These are phyloP conservation scores for Cepaea nemoralis DNA, from an alignment of 1,140 invertebrate genomes.

Conservation along the genomic window DNA sequence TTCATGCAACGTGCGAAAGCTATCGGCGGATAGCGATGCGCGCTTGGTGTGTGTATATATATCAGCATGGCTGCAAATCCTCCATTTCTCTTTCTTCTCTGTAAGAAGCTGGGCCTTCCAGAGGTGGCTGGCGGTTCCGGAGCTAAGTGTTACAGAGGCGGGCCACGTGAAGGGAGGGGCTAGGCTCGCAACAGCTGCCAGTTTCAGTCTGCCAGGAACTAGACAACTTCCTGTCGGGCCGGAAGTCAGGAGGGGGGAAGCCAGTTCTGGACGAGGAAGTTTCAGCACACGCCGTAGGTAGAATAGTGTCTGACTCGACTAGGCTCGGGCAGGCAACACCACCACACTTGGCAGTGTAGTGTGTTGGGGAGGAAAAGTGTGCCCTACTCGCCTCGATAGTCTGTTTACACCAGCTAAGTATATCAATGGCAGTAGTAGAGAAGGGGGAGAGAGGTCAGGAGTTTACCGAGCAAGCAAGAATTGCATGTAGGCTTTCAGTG, in stretches of 20 bases:
- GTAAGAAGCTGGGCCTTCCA: background rate
- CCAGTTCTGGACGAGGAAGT: too few species aligned
- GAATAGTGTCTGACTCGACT: too few species aligned
- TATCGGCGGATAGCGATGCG: background rate
- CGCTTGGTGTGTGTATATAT: background rate
- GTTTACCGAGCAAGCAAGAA: too few species aligned
- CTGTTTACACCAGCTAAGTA: too few species aligned
- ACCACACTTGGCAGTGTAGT: too few species aligned
- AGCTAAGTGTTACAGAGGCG: background rate
- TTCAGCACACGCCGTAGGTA: too few species aligned
- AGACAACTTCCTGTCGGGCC: slow-evolving; percentile 21
- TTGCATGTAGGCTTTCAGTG: too few species aligned
- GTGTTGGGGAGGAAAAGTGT: too few species aligned
- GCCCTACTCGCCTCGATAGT: too few species aligned
- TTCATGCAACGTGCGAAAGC: background rate
- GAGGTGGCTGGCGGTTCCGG: background rate
- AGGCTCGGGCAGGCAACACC: too few species aligned
- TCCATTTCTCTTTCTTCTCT: background rate
- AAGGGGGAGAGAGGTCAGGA: too few species aligned
- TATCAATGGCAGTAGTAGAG: too few species aligned
- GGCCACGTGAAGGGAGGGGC: background rate
- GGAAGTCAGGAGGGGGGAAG: background rate
- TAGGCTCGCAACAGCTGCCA: background rate
- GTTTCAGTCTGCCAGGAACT: background rate
- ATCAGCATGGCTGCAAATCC: background rate